phyloP scores from a whole-genome alignment of 2,113 vertebrate species.

The Rhinogobius similis region DNA sequence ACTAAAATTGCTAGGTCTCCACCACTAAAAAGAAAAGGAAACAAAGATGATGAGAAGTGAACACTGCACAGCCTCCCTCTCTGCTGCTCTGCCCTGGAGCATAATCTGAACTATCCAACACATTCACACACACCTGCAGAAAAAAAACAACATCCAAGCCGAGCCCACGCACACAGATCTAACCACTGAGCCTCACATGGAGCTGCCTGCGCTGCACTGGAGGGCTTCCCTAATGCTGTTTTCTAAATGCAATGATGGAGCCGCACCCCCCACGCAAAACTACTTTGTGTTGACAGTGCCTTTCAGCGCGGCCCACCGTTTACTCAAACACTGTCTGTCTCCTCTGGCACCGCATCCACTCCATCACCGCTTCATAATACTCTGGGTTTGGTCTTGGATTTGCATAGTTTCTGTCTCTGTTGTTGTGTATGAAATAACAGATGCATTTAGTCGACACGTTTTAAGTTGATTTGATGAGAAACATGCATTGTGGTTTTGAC shows the following conservation, averaged over 20 bases:
- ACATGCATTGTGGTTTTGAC: too few species aligned
- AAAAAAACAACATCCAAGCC: constrained; percentile 19
- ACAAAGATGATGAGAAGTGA: background rate
- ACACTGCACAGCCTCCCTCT: background rate
- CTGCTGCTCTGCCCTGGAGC: constrained; percentile 48
- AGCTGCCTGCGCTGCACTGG: constrained; percentile 36
- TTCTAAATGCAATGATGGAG: constrained; percentile 60
- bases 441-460: background rate
- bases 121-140: constrained; percentile 43
- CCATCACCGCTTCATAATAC: constrained; percentile 44
- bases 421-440: background rate
- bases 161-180: constrained; percentile 52
- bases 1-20: background rate
- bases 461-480: background rate
- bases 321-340: constrained; percentile 55
- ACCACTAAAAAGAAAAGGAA: background rate
- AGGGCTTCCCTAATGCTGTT: constrained; percentile 57
- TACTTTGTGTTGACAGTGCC: constrained; percentile 56
- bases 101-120: constrained; percentile 50
- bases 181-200: constrained; percentile 20
- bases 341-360: constrained; percentile 49
- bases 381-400: background rate
- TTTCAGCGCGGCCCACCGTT: constrained; percentile 54
- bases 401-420: background rate
- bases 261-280: constrained; percentile 49